A percentile compares a stretch with the other conserved stretches of the same genome.
Conservation (phyloP, 1,140 invertebrate genomes). For the Drosophila obscura region DNA sequence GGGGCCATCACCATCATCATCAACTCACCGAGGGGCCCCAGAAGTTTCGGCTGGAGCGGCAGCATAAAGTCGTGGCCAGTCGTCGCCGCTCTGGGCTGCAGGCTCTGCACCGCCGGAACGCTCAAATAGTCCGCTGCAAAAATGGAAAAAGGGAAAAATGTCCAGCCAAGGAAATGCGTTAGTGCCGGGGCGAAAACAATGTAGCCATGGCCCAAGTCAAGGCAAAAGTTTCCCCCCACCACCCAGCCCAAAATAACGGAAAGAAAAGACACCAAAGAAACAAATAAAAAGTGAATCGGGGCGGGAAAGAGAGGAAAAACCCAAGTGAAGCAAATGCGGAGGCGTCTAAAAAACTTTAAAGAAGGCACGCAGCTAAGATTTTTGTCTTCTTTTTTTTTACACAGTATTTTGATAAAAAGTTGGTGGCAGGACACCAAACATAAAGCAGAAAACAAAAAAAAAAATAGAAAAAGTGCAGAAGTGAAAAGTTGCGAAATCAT, state of each 20-base stretch:
- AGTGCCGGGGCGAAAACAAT: constrained; percentile 55
- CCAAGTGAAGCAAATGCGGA: constrained; percentile 13
- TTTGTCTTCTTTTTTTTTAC: neutral
- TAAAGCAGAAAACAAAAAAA: constrained; percentile 20
- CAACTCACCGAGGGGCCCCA: constrained; percentile 84
- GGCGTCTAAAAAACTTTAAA: constrained; percentile 49
- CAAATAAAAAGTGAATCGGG: neutral
- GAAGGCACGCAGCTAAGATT: constrained; percentile 39
- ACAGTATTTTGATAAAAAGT: constrained; percentile 58
- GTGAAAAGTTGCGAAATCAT: constrained; percentile 66
- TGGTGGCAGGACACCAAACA: constrained; percentile 19
- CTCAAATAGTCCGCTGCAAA: constrained; percentile 80
- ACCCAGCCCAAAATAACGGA: constrained; percentile 12
- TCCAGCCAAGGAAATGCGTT: constrained; percentile 50
- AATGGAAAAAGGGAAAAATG: constrained; percentile 44
- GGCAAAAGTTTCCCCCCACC: constrained; percentile 53
- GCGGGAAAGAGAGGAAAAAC: neutral
- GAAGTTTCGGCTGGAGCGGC: constrained; percentile 87
- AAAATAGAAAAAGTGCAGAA: constrained; percentile 6
- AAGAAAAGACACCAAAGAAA: constrained; percentile 42
- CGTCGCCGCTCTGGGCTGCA: constrained; percentile 88
- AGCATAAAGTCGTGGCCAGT: constrained; percentile 87
- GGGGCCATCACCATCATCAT: constrained; percentile 35
- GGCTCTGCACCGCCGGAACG: constrained; percentile 78
- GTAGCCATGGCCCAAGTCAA: constrained; percentile 39